Evolutionary conservation across 2,888 invertebrate genomes (phyloP), one percentile per base, ranked within the genome.

Genomic region (Microplitis deprimator): DNA sequence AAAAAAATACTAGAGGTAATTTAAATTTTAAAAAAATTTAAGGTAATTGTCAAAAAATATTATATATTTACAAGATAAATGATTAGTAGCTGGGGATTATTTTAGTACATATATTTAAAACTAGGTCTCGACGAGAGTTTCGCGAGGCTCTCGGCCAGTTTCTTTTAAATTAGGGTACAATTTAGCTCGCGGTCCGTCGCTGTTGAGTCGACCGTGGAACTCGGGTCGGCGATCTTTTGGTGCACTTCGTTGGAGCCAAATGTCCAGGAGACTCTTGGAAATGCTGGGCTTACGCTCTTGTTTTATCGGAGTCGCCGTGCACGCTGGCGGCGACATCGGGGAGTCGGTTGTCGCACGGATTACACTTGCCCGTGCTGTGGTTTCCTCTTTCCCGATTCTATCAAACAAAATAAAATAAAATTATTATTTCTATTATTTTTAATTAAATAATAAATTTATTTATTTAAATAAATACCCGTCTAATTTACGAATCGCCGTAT

Each of bases 301-400:
- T 79, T 89, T 89, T 3, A 87, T 87, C 8, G 85, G 83, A 17
- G 83, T 79, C 72, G 81, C 77, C 5, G 86, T 85, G 59, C 85
- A 84, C 3, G 94, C 93, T 0, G 95, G 95, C 0, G 96, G 96
- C 0, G 96, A 96, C 89, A 96, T 93, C 0, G 96, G 96, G 0
- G 96, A 96, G 88, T 96, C 96, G 0, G 96, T 96, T 0, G 95
- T 96, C 1, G 96, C 95, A 71, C 96, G 91, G 78, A 94, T 93
- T 0, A 94, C 92, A 72, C 89, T 91, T 4, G 91, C 92, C 7
- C 92, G 91, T 0, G 91, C 90, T 62, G 91, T 87, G 67, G 83
- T 83, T 39, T 90, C 90, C 62, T 88, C 88, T 76, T 90, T 90
- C 13, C 87, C 87, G 17, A 90, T 80, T 1, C 88, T 88, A 68